Base-by-base conservation (phyloP, 2,797 vertebrate species). In the Typhlichthys subterraneus region DNA sequence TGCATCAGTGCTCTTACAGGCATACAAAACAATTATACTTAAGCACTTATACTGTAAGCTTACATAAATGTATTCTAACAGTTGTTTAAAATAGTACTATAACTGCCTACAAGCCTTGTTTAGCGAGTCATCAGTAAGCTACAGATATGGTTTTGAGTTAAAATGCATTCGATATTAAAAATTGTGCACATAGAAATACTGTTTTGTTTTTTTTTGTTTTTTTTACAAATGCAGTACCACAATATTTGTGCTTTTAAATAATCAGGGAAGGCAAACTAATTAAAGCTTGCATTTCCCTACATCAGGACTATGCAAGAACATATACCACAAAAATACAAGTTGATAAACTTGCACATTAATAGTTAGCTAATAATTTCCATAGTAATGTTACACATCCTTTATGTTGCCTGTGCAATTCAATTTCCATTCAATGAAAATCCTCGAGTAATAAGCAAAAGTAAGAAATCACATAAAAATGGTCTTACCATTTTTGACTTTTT, bases 191-290 rank as follows among this genome's bases (percentile, higher is more conserved):
- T 57, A 31, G 69, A 69, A 33, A 49, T 54, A 72, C 55, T 70
- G 53, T 59, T 54, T 48, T 67, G 42, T 57, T 14, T 63, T 14
- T 13, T 6, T 50, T 53, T 53, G 67, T 67, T 73, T 42, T 53
- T 45, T 60, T 45, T 75, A 67, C 60, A 76, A 80, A 73, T 61
- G 79, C 73, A 80, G 92, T 92, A 92, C 88, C 90, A 47, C 81
- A 42, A 76, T 63, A 78, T 72, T 54, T 91, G 90, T 92, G 89
- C 89, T 90, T 89, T 73, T 71, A 69, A 74, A 70, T 65, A 53
- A 73, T 73, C 50, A 7, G 29, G 57, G 31, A 65, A 65, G 67
- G 56, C 64, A 69, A 58, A 49, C 57, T 53, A 17, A 45, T 54
- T 14, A 69, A 77, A 69, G 61, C 67, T 23, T 63, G 69, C 57